Conservation (phyloP, 2,113 vertebrate genomes). For the Oreotragus oreotragus region DNA sequence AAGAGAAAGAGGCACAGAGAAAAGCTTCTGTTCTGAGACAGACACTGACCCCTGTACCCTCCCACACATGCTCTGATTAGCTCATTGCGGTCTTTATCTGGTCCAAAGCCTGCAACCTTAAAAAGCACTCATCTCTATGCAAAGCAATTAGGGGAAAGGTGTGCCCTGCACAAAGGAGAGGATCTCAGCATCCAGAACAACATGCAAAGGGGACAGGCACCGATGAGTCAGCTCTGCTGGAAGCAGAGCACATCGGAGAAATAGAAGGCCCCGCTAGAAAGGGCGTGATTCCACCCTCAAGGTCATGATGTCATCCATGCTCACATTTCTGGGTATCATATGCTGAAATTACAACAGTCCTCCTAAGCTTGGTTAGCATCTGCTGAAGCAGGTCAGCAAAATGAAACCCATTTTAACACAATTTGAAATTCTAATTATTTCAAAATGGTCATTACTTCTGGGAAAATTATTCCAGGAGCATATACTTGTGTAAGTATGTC, state of each 20-base stretch:
- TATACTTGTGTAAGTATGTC: conserved; percentile 2
- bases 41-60: neutral
- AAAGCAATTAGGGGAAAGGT: conserved; percentile 50
- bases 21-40: conserved; percentile 34
- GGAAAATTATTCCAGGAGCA: conserved; percentile 13
- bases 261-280: conserved; percentile 45
- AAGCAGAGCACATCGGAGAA: conserved; percentile 36
- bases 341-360: conserved; percentile 49
- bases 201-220: neutral
- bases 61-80: conserved; percentile 60
- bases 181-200: conserved; percentile 40
- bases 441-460: conserved; percentile 15
- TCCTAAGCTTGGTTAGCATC: conserved; percentile 40
- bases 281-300: conserved; percentile 32
- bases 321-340: conserved; percentile 25
- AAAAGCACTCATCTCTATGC: conserved; percentile 56
- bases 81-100: conserved; percentile 49
- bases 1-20: neutral
- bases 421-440: conserved; percentile 63
- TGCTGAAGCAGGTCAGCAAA: conserved; percentile 46
- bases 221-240: conserved; percentile 15
- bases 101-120: conserved; percentile 50
- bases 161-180: conserved; percentile 26
- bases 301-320: neutral
- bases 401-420: conserved; percentile 20